Base-by-base conservation (phyloP, 37 sponge, comb jelly and placozoan species). In the Halichondria panicea region DNA sequence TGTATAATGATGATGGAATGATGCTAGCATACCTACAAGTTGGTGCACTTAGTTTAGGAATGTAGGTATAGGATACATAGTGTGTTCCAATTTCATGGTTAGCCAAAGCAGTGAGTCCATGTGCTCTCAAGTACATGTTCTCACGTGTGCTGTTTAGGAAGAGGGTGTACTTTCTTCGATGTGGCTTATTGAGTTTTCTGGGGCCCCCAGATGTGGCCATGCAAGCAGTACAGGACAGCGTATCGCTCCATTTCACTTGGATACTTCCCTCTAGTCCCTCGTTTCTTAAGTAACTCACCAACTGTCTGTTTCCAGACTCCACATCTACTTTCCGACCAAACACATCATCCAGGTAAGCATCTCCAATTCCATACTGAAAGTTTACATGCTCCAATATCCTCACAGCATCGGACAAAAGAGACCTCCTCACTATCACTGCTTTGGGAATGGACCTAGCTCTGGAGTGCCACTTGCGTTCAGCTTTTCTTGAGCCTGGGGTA, bases 31-130 rank as follows among this genome's bases (percentile, higher is more conserved):
- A 48, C 9, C 13, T 13, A 48, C 50, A 13, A 48, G 13, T 13
- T 48, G 50, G 50, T 48, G 50, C 50, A 48, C n/a, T 48, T 18
- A 48, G 50, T 48, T 18, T 48, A 48, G 50, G 9, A 13, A 12
- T 18, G 59, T 25, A 58, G n/a, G 18, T 25, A 59, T 59, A 19
- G 65, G 65, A 64, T 64, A 64, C 65, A 64, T 31, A 43, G 27
- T 69, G 70, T 69, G 70, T 69, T 46, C 70, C 70, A 12, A 69
- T 18, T n/a, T 69, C 70, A 43, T 69, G 70, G 43, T 46, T 28
- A 22, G 70, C 70, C 31, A 69, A 27, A 25, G 52, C 46, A 43
- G 15, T 18, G n/a, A 69, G n/a, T 4, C 48, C 70, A 22, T 43
- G 4, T 7, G 41, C 43, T 39, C 70, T 69, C 45, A 46, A 9